These are phyloP conservation scores for Bubo scandiacus DNA, from an alignment of 2,113 vertebrate species.

Conservation along the genomic window DNA sequence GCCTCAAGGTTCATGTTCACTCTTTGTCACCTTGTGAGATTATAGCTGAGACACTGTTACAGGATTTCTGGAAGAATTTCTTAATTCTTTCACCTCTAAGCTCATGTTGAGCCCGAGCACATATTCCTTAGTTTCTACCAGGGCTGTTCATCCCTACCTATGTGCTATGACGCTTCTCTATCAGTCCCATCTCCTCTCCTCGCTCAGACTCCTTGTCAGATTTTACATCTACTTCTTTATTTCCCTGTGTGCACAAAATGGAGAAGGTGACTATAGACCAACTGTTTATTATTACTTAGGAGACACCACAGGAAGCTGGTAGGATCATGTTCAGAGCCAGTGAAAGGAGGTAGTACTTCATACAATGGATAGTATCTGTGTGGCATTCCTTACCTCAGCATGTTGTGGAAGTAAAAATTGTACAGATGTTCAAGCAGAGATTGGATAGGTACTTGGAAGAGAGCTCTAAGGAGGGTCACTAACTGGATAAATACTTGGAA, in stretches of 20 bases:
- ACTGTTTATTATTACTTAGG: not conserved
- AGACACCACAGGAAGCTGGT: not conserved
- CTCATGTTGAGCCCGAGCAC: not conserved
- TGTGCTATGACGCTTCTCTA: not conserved
- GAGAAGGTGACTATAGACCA: not conserved
- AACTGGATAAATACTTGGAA: not conserved
- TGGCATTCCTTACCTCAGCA: not conserved
- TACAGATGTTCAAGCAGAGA: not conserved
- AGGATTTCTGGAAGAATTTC: not conserved
- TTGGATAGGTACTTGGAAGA: not conserved
- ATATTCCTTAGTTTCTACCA: not conserved
- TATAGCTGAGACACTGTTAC: not conserved
- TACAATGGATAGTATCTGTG: not conserved
- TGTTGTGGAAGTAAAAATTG: not conserved
- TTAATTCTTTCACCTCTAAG: not conserved
- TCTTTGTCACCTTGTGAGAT: not conserved
- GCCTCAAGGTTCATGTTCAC: not conserved
- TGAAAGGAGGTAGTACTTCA: not conserved
- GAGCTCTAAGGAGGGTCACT: not conserved
- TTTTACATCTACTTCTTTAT: not conserved
- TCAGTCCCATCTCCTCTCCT: not conserved
- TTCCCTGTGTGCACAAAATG: not conserved
- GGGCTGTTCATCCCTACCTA: not conserved
- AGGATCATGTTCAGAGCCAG: not conserved
- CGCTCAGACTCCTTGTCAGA: not conserved